Evolutionary conservation across 2,113 vertebrate genomes (phyloP), one percentile per base, ranked within the genome.

Genomic region (Clarias magur): DNA sequence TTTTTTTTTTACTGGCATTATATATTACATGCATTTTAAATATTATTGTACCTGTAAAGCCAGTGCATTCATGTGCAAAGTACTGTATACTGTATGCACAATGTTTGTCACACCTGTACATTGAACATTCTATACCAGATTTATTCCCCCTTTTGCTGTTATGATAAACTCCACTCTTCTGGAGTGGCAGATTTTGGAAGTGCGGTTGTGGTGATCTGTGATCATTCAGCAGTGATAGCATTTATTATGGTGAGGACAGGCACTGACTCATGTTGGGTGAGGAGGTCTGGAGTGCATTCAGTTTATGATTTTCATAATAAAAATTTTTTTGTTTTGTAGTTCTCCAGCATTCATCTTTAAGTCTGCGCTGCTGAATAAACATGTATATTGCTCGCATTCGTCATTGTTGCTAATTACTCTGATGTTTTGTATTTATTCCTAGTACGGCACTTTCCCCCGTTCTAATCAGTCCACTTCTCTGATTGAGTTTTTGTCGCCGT

Each of bases 401-500:
- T 81, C 21, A 80, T 80, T 34, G 17, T 34, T 62, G 57, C 48
- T 34, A 57, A 70, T 34, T 83, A 38, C 38, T 59, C 12, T 25
- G 27, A 8, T 21, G 38, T 21, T 23, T 34, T 67, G 95, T 96
- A 96, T 96, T 94, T 95, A 96, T 85, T 87, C 67, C 79, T 73
- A 79, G 48, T 60, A 16, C 17, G 30, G 12, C 80, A 1, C 38
- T 73, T 62, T 85, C 57, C 73, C 25, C 42, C 70, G 13, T 80
- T 88, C 59, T 68, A 60, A 63, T 88, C 87, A 70, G 65, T 88
- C 62, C 38, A 10, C 38, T 79, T 53, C 84, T 84, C 70, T 19
- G n/a, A 83, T 78, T 54, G 34, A 84, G 84, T 86, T 62, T 84
- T 57, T 83, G 75, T 63, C 23, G 56, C 42, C 19, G 13, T 38